Conservation (phyloP, 2,113 vertebrate species). For the Myrmecophaga tridactyla region DNA sequence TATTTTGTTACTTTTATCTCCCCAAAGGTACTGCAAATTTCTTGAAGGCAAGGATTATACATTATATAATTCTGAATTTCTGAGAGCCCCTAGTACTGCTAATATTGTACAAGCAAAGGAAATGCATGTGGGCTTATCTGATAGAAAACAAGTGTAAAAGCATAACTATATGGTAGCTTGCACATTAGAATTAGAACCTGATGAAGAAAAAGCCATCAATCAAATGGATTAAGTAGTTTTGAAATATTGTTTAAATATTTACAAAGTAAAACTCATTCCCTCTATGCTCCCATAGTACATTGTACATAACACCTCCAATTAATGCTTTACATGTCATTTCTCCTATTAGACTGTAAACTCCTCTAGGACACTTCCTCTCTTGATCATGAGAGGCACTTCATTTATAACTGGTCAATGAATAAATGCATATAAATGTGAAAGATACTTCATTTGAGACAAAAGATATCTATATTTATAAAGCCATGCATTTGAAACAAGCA, state of each 20-base stretch:
- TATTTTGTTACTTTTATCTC: not conserved
- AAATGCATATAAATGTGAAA: not conserved
- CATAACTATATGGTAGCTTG: not conserved
- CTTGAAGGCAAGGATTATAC: not conserved
- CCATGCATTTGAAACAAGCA: not conserved
- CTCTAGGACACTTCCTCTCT: not conserved
- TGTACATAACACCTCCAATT: not conserved
- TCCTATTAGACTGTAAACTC: not conserved
- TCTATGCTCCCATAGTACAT: not conserved
- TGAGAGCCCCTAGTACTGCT: not conserved
- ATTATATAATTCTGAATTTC: constrained; percentile 6
- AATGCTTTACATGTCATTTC: not conserved
- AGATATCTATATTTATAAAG: not conserved
- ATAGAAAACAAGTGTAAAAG: not conserved
- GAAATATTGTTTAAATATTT: constrained; percentile 6
- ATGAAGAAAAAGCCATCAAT: not conserved
- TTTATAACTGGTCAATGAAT: not conserved
- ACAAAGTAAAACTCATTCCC: not conserved
- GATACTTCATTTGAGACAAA: not conserved
- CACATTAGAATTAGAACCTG: not conserved
- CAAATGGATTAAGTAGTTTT: not conserved
- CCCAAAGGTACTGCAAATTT: not conserved
- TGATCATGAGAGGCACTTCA: not conserved
- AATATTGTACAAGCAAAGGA: not conserved
- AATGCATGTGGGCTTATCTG: not conserved